A percentile compares a stretch with the other conserved stretches of the same genome.
phyloP scores from a whole-genome alignment of 1,140 invertebrate species.

The Meloidogyne floridensis region DNA sequence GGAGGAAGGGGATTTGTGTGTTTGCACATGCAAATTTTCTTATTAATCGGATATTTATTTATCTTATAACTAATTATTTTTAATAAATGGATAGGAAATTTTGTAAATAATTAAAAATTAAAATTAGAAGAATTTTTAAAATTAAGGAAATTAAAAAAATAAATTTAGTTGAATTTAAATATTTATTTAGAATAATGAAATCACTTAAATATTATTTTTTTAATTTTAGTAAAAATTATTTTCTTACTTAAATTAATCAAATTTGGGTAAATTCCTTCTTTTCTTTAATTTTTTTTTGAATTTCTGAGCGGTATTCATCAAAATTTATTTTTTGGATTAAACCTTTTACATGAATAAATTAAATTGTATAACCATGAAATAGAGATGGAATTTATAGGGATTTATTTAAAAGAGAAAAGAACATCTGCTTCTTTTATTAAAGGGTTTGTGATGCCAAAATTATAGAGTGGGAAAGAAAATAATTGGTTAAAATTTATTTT shows the following conservation, averaged over 20 bases:
- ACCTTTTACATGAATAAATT: background rate
- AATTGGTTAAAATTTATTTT: background rate
- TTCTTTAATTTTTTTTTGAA: background rate
- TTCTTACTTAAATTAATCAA: no score
- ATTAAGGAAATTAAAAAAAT: no score
- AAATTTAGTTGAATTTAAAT: no score
- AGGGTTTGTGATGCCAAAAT: background rate
- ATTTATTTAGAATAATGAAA: no score
- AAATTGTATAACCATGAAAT: background rate
- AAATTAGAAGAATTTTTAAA: no score
- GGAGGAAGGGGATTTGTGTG: background rate
- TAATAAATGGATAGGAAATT: background rate
- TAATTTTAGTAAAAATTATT: no score
- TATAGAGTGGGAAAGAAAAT: background rate
- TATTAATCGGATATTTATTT: background rate
- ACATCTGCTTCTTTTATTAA: background rate
- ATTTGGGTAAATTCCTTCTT: no score
- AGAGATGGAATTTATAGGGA: background rate
- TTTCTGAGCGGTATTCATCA: background rate
- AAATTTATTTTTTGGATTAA: background rate
- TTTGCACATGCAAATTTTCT: constrained; percentile 7
- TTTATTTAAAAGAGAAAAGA: background rate
- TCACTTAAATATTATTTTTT: no score
- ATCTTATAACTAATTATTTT: background rate
- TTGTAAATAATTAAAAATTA: background rate